Conservation (phyloP, 2,888 invertebrate species). For the Parnassius mnemosyne region DNA sequence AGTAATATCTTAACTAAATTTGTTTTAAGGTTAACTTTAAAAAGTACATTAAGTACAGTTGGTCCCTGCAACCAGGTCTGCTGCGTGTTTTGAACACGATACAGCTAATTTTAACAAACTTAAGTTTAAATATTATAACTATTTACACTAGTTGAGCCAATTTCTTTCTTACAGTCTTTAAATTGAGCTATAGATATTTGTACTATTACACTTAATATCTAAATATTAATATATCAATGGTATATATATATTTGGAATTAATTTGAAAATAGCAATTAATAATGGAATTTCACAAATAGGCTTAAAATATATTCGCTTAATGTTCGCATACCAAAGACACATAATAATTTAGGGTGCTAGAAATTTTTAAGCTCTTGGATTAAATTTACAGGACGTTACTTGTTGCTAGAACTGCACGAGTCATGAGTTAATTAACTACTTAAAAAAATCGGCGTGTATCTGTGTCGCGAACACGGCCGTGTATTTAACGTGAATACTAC, state of each 20-base stretch:
- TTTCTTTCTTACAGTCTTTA: conserved; percentile 51
- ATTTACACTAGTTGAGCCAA: conserved; percentile 50
- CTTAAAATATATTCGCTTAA: too few relatives aligned
- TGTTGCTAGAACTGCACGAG: too few relatives aligned
- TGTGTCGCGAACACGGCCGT: too few relatives aligned
- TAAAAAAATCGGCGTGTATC: too few relatives aligned
- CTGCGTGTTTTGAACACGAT: conserved; percentile 28
- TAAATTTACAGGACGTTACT: too few relatives aligned
- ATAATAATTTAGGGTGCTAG: too few relatives aligned
- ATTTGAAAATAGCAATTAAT: too few relatives aligned
- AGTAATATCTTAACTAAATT: not conserved
- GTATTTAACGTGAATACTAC: too few relatives aligned
- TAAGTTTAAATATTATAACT: conserved; percentile 17
- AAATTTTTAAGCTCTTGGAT: too few relatives aligned
- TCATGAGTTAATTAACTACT: too few relatives aligned
- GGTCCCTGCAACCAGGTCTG: conserved; percentile 19
- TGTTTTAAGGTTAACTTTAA: conserved; percentile 13
- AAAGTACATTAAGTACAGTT: conserved; percentile 21
- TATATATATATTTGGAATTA: not conserved
- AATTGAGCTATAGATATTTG: conserved; percentile 36
- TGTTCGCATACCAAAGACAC: too few relatives aligned
- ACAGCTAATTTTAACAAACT: conserved; percentile 37
- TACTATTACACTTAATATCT: not conserved
- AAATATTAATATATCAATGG: not conserved
- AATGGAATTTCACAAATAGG: too few relatives aligned